Evolutionary conservation across 64 coral and sea anemone genomes (phyloP), one percentile per base, ranked within the genome.

Genomic region (Porites australiensis): DNA sequence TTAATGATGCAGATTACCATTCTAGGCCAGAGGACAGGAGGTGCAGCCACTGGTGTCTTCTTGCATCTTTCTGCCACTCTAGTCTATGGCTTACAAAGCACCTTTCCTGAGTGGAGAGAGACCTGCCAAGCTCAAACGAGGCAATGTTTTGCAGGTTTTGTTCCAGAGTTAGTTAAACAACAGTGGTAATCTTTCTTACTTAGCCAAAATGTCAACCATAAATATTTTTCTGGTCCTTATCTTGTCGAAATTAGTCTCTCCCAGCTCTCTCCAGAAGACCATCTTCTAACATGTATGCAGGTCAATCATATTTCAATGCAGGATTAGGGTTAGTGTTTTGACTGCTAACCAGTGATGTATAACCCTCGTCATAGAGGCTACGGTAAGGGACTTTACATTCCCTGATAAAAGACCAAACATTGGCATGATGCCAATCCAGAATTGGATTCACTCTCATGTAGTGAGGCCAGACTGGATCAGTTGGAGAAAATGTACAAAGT

Each of bases 381-480:
- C 94, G 89, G 84, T 99, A 96, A 9, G 79, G 83, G 61, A 99
- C 92, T 10, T 92, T 46, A 74, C 94, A 99, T 37, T 99, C 66
- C 22, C 67, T 78, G 61, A 99, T 88, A 6, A 99, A 60, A 64
- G 82, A 79, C 94, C 98, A 99, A 4, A 99, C 98, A 96, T 99
- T 94, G 4, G 91, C 75, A 73, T 96, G 92, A 85, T 91, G 88
- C 98, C 98, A 99, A 68, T 99, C 94, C 43, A 99, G 88, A 62
- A 99, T 99, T 83, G 98, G 98, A 74, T 99, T 99, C 44, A 99
- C 79, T 55, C 98, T 99, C 88, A 91, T 96, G 83, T 96, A 96
- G 50, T 88, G 76, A 59, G 98, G 98, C 94, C 98, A 99, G 19
- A 79, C 94, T 21, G 82, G 88, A 79, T 99, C 98, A 50, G 98